These are phyloP conservation scores for Pelodytes ibericus DNA, from an alignment of 2,797 vertebrate species.

Conservation along the genomic window DNA sequence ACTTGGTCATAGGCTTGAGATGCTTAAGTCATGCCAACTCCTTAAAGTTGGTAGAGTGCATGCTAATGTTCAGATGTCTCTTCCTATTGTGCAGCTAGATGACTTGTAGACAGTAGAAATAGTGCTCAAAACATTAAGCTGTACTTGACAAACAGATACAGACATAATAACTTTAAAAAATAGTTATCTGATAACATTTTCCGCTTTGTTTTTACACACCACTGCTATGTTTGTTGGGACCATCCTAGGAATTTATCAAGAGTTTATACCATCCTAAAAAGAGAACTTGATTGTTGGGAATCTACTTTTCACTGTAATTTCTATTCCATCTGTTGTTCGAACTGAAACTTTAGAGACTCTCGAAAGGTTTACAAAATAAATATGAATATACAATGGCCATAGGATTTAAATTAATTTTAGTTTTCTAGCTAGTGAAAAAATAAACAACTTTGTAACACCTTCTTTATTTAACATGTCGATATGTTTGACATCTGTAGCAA, in stretches of 20 bases:
- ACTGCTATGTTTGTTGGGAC: no score
- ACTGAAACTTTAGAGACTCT: slow-evolving; percentile 35
- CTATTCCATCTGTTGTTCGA: slow-evolving; percentile 44
- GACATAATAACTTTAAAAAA: no score
- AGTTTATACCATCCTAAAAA: slow-evolving; percentile 40
- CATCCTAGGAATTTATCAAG: slow-evolving; percentile 6
- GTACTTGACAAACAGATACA: no score
- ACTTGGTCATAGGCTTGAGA: no score
- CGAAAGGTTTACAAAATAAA: slow-evolving; percentile 49
- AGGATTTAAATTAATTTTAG: slow-evolving; percentile 55
- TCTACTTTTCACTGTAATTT: slow-evolving; percentile 44
- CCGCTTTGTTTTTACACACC: no score
- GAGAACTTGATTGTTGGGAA: slow-evolving; percentile 39
- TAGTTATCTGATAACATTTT: no score
- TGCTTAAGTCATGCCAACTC: no score
- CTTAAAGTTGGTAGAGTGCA: no score
- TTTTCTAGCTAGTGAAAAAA: slow-evolving; percentile 56
- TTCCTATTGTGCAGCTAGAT: no score
- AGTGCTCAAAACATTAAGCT: no score
- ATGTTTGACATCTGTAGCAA: slow-evolving; percentile 60
- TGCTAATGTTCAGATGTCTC: no score
- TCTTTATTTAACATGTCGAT: slow-evolving; percentile 55
- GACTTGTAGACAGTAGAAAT: no score
- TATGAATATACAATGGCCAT: slow-evolving; percentile 35
- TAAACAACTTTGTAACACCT: slow-evolving; percentile 50